phyloP scores from a whole-genome alignment of 2,888 invertebrate genomes.

The Ptychoptera contaminata region DNA sequence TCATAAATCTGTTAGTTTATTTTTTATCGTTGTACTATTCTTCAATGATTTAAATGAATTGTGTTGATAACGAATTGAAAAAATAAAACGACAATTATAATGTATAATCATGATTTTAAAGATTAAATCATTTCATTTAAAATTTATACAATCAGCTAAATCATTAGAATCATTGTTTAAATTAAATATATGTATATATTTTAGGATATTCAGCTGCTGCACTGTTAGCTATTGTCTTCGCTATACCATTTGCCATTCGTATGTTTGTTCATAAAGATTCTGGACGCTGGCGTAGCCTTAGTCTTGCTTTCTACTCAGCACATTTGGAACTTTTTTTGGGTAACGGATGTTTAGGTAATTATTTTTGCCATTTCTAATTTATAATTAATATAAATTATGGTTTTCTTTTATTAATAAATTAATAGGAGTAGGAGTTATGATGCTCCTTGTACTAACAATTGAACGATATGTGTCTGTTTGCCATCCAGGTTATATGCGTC shows the following conservation, averaged over 20 bases:
- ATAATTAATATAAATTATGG: neutral
- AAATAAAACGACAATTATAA: no score
- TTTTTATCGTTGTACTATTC: no score
- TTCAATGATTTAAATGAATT: no score
- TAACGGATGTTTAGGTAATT: constrained; percentile 48
- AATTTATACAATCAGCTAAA: no score
- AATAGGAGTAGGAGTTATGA: constrained; percentile 54
- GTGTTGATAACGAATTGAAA: no score
- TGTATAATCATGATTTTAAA: no score
- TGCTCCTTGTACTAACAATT: constrained; percentile 55
- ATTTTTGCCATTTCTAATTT: neutral
- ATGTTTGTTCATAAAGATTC: constrained; percentile 47
- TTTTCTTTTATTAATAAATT: constrained; percentile 1
- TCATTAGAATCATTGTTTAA: no score
- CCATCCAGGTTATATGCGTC: constrained; percentile 50
- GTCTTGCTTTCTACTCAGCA: constrained; percentile 51
- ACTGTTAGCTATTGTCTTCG: constrained; percentile 51
- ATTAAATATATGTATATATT: constrained; percentile 14
- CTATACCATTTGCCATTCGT: constrained; percentile 49
- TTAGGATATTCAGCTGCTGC: constrained; percentile 64
- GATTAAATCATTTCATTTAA: no score
- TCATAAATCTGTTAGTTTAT: no score
- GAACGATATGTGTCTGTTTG: constrained; percentile 62
- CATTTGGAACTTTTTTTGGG: constrained; percentile 55
- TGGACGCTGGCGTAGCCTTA: constrained; percentile 45